phyloP scores from a whole-genome alignment of 2,888 invertebrate species.

The Herminia tarsipennalis region DNA sequence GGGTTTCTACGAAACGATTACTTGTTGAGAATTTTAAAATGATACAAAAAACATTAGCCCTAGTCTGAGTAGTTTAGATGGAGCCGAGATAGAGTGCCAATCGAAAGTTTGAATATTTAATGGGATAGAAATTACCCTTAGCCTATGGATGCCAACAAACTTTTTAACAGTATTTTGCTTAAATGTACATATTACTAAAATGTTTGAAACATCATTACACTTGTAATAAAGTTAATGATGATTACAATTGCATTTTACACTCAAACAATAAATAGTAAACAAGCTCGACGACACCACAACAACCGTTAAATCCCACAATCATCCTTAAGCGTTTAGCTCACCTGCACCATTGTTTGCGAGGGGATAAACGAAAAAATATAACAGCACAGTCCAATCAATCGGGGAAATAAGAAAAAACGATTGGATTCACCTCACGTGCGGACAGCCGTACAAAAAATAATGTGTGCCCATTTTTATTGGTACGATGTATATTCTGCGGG shows the following conservation, averaged over 20 bases:
- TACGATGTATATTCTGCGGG: conserved; percentile 53
- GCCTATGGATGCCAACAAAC: no score
- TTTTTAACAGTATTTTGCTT: no score
- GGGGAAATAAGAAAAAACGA: conserved; percentile 74
- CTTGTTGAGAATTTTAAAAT: background rate
- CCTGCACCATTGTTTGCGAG: conserved; percentile 67
- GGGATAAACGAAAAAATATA: conserved; percentile 66
- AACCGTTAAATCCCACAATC: conserved; percentile 44
- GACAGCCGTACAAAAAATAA: conserved; percentile 60
- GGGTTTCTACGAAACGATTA: background rate
- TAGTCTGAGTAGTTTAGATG: background rate
- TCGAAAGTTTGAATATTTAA: no score
- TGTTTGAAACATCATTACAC: no score
- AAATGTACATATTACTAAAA: no score
- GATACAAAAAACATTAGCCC: no score
- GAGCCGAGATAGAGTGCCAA: no score
- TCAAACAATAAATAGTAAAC: conserved; percentile 9
- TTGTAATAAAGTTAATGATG: no score
- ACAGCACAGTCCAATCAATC: conserved; percentile 74
- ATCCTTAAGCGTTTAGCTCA: conserved; percentile 65
- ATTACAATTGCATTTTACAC: no score
- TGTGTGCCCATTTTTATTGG: conserved; percentile 63
- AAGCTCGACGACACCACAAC: conserved; percentile 39
- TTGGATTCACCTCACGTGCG: conserved; percentile 78
- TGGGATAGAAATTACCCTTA: no score